A percentile compares a stretch with the other conserved stretches of the same genome.
Conservation (phyloP, 2,888 invertebrate species). For the Agrotis exclamationis region DNA sequence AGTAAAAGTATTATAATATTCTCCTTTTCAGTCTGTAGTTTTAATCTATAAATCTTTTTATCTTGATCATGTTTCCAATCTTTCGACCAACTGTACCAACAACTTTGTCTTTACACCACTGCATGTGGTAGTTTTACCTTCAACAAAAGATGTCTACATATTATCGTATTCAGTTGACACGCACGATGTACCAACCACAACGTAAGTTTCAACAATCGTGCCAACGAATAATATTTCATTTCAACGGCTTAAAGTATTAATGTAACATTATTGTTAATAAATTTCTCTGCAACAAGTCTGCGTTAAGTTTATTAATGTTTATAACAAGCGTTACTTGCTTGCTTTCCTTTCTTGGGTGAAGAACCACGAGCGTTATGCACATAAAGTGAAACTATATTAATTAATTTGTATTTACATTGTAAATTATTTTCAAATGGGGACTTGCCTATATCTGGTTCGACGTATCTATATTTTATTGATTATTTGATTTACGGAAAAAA, state of each 20-base stretch:
- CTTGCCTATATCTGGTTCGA: not conserved
- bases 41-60: not conserved
- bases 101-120: not conserved
- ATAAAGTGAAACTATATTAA: conserved; percentile 44
- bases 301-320: conserved; percentile 68
- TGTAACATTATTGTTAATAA: conserved; percentile 72
- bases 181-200: conserved; percentile 15
- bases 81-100: not conserved
- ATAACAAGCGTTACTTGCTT: conserved; percentile 51
- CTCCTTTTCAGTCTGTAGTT: not conserved
- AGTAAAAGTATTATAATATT: not conserved
- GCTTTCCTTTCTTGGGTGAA: conserved; percentile 52
- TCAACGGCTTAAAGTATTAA: conserved; percentile 70
- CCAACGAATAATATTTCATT: conserved; percentile 79
- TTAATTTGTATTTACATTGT: conserved; percentile 25
- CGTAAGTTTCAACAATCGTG: conserved; percentile 71
- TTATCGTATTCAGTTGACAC: conserved; percentile 11
- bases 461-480: not conserved
- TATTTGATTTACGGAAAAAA: not conserved
- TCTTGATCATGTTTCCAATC: not conserved
- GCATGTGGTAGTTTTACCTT: conserved; percentile 6
- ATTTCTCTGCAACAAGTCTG: conserved; percentile 67
- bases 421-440: not conserved
- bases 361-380: conserved; percentile 27
- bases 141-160: not conserved